Percentiles rank a stretch among this genome's conserved stretches.
Evolutionary conservation across 2,888 invertebrate species (phyloP).

Genomic region (Creontiades dilutus): DNA sequence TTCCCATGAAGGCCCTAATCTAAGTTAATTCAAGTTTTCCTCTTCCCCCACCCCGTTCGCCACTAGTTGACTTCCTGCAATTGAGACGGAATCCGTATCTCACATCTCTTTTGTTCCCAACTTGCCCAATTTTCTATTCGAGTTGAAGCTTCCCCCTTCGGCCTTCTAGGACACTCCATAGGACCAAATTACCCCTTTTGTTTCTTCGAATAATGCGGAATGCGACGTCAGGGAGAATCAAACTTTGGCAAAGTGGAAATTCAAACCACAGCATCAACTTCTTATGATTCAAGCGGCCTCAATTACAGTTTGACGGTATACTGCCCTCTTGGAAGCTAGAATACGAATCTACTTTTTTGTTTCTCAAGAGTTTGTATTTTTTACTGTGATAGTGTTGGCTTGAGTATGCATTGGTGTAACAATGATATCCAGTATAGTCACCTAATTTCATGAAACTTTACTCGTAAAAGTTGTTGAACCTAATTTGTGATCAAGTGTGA

Average conservation of each 20-base stretch:
- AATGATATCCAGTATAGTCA: no score
- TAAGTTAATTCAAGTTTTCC: conserved; percentile 13
- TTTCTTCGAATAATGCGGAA: conserved; percentile 1
- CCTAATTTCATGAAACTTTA: no score
- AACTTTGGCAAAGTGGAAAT: conserved; percentile 2
- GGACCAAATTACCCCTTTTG: conserved; percentile 8
- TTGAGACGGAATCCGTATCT: conserved; percentile 7
- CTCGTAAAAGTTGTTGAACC: no score
- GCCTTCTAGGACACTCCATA: background rate
- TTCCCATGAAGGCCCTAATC: background rate
- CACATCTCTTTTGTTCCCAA: conserved; percentile 49
- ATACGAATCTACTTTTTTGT: background rate
- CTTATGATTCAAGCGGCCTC: background rate
- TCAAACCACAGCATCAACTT: conserved; percentile 15
- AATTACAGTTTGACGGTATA: background rate
- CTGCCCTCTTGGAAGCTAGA: background rate
- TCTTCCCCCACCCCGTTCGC: background rate
- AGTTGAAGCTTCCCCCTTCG: background rate
- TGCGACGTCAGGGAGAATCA: background rate
- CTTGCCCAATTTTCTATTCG: conserved; percentile 34
- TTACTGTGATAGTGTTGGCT: no score
- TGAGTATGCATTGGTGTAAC: no score
- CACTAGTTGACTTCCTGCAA: background rate
- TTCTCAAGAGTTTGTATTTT: no score
- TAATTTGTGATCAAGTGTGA: no score